Base-by-base conservation (phyloP, 1,140 invertebrate genomes). In the Bombus consobrinus region DNA sequence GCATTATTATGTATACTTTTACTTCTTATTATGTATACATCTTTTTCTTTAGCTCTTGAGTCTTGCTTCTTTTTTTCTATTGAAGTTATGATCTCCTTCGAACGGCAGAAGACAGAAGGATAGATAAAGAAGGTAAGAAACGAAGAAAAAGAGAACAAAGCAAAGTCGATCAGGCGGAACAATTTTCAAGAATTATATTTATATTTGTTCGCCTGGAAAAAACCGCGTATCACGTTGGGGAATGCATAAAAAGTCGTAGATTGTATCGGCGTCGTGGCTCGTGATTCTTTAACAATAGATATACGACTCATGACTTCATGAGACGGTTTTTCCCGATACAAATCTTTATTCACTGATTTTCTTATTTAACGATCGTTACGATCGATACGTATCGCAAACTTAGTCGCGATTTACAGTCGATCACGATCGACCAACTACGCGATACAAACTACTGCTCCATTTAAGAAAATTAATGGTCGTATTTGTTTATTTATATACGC, bases 241-340 rank as follows among this genome's bases (percentile, higher is more conserved):
- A 53, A 41, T n/a, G 43, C 74, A 68, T 37, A 77, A 83, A 78
- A 75, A 83, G 13, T 68, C 28, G 13, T 2, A 69, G 74, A 77
- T 83, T n/a, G 64, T 83, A 83, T 83, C 81, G 34, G 5, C 8
- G 25, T 13, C 73, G 73, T 78, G 64, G 59, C 59, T 77, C 62
- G 59, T 62, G 73, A 53, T 68, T 69, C 43, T 69, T 77, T 68
- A 83, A 83, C 81, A 83, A 83, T 83, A 74, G 81, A 83, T 78
- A 83, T 83, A 78, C 81, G 72, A 77, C 32, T 32, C 76, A 57
- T 77, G 74, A 66, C 64, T 78, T 68, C 43, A 41, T 37, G 74
- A 69, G 74, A 78, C 64, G 83, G 77, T 85, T 81, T 85, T 85
- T 62, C 83, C 83, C 57, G 83, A 85, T 80, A 85, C 69, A 41